Conservation (phyloP, 2,113 vertebrate genomes). For the Tamias sibiricus region DNA sequence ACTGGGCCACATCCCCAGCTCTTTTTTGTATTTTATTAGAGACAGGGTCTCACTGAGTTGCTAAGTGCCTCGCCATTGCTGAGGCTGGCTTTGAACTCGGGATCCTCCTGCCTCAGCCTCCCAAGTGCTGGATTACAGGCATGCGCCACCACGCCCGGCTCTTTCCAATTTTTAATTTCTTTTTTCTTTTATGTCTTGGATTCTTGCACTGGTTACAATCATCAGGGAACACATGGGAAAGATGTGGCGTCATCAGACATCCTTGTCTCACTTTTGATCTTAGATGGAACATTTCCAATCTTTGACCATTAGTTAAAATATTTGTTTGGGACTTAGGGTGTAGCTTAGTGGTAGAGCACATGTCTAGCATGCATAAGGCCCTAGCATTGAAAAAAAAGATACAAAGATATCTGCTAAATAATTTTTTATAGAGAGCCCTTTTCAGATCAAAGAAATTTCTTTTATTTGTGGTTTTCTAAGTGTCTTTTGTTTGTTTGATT, state of each 20-base stretch:
- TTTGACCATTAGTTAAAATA: slow-evolving; percentile 14
- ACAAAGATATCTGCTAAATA: background rate
- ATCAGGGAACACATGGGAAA: background rate
- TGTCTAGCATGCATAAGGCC: background rate
- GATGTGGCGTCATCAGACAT: background rate
- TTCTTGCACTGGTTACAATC: background rate
- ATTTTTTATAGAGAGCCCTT: background rate
- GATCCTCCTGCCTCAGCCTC: too few species aligned
- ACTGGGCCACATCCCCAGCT: too few species aligned
- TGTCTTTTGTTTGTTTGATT: background rate
- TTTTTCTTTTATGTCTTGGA: background rate
- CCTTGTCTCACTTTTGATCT: background rate
- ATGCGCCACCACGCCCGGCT: too few species aligned
- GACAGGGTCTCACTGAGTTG: too few species aligned
- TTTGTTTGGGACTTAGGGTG: background rate
- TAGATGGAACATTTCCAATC: background rate
- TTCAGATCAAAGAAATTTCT: background rate
- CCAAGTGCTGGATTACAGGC: too few species aligned
- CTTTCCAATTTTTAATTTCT: background rate
- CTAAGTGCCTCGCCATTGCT: too few species aligned
- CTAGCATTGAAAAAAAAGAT: background rate
- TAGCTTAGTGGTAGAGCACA: background rate
- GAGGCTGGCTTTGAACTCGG: too few species aligned
- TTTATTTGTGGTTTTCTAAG: slow-evolving; percentile 8
- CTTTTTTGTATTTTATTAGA: too few species aligned